phyloP scores from a whole-genome alignment of 30 jellyfish, hydroid and myxozoan genomes.

The Aurelia sp. region DNA sequence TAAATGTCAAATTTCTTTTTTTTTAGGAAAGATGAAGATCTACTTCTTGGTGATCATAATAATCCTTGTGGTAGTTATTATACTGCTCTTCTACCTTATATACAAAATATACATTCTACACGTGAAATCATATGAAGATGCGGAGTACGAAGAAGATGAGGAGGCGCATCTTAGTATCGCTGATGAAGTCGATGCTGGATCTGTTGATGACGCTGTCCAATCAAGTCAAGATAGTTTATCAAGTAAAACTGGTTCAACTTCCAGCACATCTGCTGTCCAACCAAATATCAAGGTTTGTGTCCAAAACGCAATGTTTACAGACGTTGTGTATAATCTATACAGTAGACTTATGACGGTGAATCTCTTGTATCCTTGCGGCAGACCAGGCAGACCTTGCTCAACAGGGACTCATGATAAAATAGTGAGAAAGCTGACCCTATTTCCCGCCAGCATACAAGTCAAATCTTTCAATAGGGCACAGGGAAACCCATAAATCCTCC shows the following conservation, averaged over 20 bases:
- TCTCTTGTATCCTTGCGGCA: too few relatives aligned
- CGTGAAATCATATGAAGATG: slow-evolving; percentile 82
- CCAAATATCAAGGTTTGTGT: slow-evolving; percentile 86
- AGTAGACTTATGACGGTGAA: too few relatives aligned
- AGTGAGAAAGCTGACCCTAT: too few relatives aligned
- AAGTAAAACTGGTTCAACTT: slow-evolving; percentile 78
- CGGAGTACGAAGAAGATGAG: slow-evolving; percentile 67
- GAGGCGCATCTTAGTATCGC: slow-evolving; percentile 58
- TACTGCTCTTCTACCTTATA: slow-evolving; percentile 80
- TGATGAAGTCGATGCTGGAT: slow-evolving; percentile 62
- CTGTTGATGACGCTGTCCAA: slow-evolving; percentile 32
- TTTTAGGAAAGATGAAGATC: slow-evolving; percentile 73
- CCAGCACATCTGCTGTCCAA: slow-evolving; percentile 75
- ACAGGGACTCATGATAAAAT: too few relatives aligned
- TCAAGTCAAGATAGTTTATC: slow-evolving; percentile 86
- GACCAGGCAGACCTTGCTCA: too few relatives aligned
- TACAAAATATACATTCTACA: slow-evolving; percentile 89
- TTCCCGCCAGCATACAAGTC: too few relatives aligned
- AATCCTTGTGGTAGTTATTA: slow-evolving; percentile 82
- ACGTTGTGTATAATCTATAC: too few relatives aligned
- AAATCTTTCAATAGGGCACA: too few relatives aligned
- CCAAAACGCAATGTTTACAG: too few relatives aligned
- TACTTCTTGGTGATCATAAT: slow-evolving; percentile 82
- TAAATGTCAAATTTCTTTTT: background rate
- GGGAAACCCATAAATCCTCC: too few relatives aligned